Percentiles rank a stretch among this genome's conserved stretches.
Conservation (phyloP, 1,140 invertebrate species). For the Triops cancriformis region DNA sequence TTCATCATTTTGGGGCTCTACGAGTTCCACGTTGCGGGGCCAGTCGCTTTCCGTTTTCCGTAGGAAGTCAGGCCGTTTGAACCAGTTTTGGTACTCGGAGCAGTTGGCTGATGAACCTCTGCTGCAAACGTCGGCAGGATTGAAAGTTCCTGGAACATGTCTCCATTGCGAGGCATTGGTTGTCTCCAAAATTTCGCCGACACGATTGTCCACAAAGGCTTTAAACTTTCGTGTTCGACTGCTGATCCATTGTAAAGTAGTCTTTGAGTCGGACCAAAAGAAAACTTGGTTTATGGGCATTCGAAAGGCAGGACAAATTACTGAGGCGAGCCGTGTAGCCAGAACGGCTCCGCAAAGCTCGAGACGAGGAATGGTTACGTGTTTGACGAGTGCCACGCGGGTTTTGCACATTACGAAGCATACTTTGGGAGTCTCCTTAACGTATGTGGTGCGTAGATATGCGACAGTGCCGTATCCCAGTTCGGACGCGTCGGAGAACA, state of each 20-base stretch:
- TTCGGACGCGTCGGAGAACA: not conserved
- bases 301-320: too few species aligned
- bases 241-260: conserved; percentile 23
- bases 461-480: not conserved
- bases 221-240: not conserved
- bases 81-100: not conserved
- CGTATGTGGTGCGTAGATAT: not conserved
- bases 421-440: not conserved
- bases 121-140: conserved; percentile 24
- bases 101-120: not conserved
- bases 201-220: conserved; percentile 35
- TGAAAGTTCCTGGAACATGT: conserved; percentile 26
- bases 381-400: too few species aligned
- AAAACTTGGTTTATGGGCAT: too few species aligned
- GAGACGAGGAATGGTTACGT: not conserved
- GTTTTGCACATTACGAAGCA: not conserved
- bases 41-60: not conserved
- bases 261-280: conserved; percentile 30
- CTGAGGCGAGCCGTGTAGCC: not conserved
- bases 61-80: not conserved
- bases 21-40: not conserved
- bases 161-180: conserved; percentile 15
- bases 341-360: not conserved
- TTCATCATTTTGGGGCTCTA: not conserved
- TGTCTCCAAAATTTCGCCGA: conserved; percentile 33